These are phyloP conservation scores for Gymnocephalus cernua DNA, from an alignment of 2,113 vertebrate species.

Conservation along the genomic window DNA sequence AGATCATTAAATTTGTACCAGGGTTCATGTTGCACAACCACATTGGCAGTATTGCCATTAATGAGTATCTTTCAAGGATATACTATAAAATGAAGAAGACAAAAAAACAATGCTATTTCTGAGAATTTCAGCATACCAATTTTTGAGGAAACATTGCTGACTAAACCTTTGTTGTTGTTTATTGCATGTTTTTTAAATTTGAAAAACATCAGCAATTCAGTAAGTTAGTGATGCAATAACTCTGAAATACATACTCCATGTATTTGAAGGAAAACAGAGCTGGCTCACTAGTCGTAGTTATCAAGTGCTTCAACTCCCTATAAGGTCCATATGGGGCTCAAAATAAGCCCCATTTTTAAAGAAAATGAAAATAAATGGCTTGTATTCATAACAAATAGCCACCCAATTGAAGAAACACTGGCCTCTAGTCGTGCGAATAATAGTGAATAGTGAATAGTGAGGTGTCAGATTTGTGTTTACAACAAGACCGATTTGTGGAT, in stretches of 20 bases:
- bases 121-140: background rate
- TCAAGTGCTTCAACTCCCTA: background rate
- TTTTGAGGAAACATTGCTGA: slow-evolving; percentile 17
- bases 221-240: slow-evolving; percentile 45
- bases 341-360: background rate
- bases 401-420: background rate
- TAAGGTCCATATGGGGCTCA: background rate
- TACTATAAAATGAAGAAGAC: background rate
- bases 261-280: slow-evolving; percentile 14
- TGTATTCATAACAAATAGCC: slow-evolving; percentile 17
- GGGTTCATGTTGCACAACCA: slow-evolving; percentile 11
- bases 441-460: background rate
- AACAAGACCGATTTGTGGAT: slow-evolving; percentile 15
- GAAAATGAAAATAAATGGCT: background rate
- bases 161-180: slow-evolving; percentile 28
- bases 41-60: background rate
- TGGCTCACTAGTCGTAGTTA: background rate
- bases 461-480: slow-evolving; percentile 17
- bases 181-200: background rate
- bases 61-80: background rate
- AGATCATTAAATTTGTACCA: slow-evolving; percentile 8
- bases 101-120: background rate
- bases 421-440: background rate
- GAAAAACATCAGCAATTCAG: slow-evolving; percentile 1
- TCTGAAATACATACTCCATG: slow-evolving; percentile 19